A percentile compares a stretch with the other conserved stretches of the same genome.
Conservation (phyloP, 2,797 vertebrate species). For the Eulemur albifrons region DNA sequence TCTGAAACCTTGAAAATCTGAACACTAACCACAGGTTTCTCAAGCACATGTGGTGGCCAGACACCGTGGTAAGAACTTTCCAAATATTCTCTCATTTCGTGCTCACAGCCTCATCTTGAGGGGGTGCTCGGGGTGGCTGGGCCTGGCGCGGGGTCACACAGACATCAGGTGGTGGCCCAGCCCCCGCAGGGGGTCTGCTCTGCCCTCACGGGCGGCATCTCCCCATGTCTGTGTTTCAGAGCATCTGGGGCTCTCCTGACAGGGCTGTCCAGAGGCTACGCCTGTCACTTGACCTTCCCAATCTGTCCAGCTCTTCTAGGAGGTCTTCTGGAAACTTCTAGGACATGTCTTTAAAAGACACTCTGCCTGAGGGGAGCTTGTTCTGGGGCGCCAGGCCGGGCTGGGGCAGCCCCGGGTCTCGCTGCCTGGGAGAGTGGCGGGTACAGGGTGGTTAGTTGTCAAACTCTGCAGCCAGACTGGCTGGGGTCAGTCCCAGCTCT, state of each 20-base stretch:
- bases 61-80: accelerated
- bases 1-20: neutral
- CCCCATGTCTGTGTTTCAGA: accelerated
- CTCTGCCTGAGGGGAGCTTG: neutral
- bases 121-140: neutral
- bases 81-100: neutral
- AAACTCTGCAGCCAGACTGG: neutral
- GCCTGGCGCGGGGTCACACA: neutral
- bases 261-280: neutral
- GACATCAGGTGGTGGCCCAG: neutral
- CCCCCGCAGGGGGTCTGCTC: neutral
- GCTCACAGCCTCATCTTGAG: neutral
- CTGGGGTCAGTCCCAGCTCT: neutral
- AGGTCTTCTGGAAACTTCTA: neutral
- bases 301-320: no score
- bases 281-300: accelerated
- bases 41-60: neutral
- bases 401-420: neutral
- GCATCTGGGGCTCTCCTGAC: neutral
- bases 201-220: accelerated
- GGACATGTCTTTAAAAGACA: neutral
- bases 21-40: neutral
- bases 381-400: accelerated
- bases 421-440: neutral
- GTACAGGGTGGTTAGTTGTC: accelerated